phyloP scores from a whole-genome alignment of 2,113 vertebrate genomes.

The Tenebrosternarchus preto region DNA sequence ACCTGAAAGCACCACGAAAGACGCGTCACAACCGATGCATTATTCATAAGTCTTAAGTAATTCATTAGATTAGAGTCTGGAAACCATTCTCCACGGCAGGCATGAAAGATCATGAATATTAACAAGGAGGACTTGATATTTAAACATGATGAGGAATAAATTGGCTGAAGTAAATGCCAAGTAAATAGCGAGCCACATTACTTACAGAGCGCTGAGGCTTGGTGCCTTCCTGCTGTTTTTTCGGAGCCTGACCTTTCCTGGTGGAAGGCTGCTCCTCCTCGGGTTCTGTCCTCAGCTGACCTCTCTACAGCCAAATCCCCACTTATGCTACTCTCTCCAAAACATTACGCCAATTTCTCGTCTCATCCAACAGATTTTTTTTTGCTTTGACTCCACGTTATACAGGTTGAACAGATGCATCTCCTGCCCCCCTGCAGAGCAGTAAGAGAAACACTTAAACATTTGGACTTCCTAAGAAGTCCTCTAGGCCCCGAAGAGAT shows the following conservation, averaged over 20 bases:
- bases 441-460: background rate
- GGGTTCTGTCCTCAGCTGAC: background rate
- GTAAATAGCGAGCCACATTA: constrained; percentile 59
- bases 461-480: constrained; percentile 26
- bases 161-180: constrained; percentile 64
- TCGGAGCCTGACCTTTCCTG: constrained; percentile 60
- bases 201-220: constrained; percentile 43
- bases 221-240: constrained; percentile 44
- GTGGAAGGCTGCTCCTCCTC: constrained; percentile 41
- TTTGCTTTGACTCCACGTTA: too few relatives aligned
- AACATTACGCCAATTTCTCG: too few relatives aligned
- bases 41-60: constrained; percentile 66
- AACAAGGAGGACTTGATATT: constrained; percentile 66
- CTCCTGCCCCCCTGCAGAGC: background rate
- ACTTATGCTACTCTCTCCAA: too few relatives aligned
- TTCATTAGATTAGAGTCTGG: constrained; percentile 62
- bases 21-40: constrained; percentile 45
- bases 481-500: constrained; percentile 26
- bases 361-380: too few relatives aligned
- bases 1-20: constrained; percentile 42
- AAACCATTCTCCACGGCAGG: constrained; percentile 58
- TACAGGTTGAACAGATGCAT: too few relatives aligned
- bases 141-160: constrained; percentile 65
- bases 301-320: too few relatives aligned
- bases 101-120: constrained; percentile 66